Evolutionary conservation across 37 sponge, comb jelly and placozoan species (phyloP).

Genomic region (Spongilla lacustris): DNA sequence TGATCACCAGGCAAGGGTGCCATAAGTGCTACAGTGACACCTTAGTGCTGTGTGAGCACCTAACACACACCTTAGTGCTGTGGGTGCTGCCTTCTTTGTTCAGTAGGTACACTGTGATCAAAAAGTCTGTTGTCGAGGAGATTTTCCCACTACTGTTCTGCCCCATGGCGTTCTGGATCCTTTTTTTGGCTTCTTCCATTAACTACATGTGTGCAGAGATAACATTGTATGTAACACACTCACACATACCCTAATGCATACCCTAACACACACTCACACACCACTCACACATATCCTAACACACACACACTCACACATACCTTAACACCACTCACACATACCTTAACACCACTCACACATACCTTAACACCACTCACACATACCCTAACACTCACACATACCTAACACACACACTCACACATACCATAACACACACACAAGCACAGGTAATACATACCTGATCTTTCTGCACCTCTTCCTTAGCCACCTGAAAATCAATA

Average conservation of each 20-base stretch:
- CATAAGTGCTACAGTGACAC: not conserved
- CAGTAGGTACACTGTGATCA: constrained; percentile 62
- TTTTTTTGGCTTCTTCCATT: constrained; percentile 44
- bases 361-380: not conserved
- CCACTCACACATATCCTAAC: not conserved
- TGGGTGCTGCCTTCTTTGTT: constrained; percentile 48
- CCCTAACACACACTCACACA: not conserved
- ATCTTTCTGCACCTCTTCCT: constrained; percentile 60
- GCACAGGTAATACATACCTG: constrained; percentile 18
- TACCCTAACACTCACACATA: not conserved
- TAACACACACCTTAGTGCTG: constrained; percentile 31
- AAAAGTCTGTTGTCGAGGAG: constrained; percentile 45
- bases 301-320: too few relatives aligned
- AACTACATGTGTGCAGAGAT: not conserved
- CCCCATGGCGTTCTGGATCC: constrained; percentile 1
- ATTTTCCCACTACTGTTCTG: not conserved
- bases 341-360: too few relatives aligned
- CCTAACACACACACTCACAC: not conserved
- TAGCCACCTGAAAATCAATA: constrained; percentile 20
- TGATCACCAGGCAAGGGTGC: too few relatives aligned
- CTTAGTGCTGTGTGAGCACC: not conserved
- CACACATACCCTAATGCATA: not conserved
- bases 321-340: too few relatives aligned
- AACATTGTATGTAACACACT: not conserved
- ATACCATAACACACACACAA: not conserved